phyloP scores from a whole-genome alignment of 2,113 vertebrate genomes.

The Geothlypis trichas region DNA sequence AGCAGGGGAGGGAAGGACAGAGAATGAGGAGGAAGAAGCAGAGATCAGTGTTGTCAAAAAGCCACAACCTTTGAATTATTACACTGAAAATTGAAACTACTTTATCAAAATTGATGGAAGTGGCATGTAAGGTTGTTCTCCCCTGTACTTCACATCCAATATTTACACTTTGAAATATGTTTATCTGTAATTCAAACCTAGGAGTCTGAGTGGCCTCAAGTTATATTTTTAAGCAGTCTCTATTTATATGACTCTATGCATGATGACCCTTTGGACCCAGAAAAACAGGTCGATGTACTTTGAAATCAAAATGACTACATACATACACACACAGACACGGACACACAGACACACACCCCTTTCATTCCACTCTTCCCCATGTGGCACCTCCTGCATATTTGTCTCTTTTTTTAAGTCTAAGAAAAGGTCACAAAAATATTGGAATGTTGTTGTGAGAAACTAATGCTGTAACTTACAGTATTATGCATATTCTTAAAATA shows the following conservation, averaged over 20 bases:
- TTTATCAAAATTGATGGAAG: constrained; percentile 17
- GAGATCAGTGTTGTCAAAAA: not conserved
- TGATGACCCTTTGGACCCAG: constrained; percentile 35
- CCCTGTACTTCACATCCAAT: not conserved
- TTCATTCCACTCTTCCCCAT: not conserved
- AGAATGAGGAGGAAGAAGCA: not conserved
- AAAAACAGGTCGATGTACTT: constrained; percentile 19
- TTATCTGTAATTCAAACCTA: constrained; percentile 30
- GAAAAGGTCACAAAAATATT: not conserved
- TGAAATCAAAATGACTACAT: constrained; percentile 24
- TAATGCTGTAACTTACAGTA: not conserved
- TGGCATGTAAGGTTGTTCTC: not conserved
- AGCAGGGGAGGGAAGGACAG: not conserved
- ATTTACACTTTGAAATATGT: constrained; percentile 17
- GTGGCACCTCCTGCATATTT: not conserved
- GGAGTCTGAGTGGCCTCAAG: not conserved
- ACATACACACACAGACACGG: not conserved
- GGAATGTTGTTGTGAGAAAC: not conserved
- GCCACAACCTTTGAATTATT: not conserved
- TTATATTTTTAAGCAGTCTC: constrained; percentile 47
- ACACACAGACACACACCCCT: too few relatives aligned
- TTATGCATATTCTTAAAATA: not conserved
- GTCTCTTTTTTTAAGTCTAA: not conserved
- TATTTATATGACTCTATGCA: constrained; percentile 12
- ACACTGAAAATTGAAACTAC: constrained; percentile 6